phyloP scores from a whole-genome alignment of 2,888 invertebrate species.

The Hyles lineata region DNA sequence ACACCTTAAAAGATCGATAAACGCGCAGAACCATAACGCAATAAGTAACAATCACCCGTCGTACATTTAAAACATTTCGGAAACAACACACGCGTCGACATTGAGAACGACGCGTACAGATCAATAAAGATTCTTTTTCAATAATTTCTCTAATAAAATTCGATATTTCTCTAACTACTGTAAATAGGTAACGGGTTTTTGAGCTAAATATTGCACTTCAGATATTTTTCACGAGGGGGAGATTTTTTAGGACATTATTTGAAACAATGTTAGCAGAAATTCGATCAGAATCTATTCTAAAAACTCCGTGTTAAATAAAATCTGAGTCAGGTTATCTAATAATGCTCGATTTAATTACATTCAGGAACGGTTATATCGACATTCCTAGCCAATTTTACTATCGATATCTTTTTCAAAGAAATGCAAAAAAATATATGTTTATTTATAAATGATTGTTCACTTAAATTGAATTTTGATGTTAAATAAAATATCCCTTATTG shows the following conservation, averaged over 20 bases:
- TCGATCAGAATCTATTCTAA: no score
- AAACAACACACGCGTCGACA: constrained; percentile 48
- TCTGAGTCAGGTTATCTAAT: no score
- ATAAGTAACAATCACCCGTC: constrained; percentile 47
- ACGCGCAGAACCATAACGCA: not conserved
- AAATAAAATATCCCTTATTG: not conserved
- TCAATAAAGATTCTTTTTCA: constrained; percentile 52
- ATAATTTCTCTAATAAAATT: constrained; percentile 42
- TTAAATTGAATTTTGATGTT: not conserved
- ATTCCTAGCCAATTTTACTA: no score
- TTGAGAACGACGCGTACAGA: constrained; percentile 50
- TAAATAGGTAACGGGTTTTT: constrained; percentile 68
- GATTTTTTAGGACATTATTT: not conserved
- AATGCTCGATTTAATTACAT: no score
- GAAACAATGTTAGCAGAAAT: no score
- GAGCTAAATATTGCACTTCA: constrained; percentile 72
- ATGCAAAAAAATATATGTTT: no score
- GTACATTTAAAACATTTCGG: constrained; percentile 42
- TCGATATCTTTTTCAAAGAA: no score
- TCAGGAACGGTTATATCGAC: no score
- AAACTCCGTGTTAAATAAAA: no score
- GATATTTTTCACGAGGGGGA: constrained; percentile 38
- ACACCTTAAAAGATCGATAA: not conserved
- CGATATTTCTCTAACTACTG: constrained; percentile 57
- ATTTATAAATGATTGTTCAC: no score